Evolutionary conservation across 2,797 vertebrate genomes (phyloP).

Genomic region (Siniperca obscura): DNA sequence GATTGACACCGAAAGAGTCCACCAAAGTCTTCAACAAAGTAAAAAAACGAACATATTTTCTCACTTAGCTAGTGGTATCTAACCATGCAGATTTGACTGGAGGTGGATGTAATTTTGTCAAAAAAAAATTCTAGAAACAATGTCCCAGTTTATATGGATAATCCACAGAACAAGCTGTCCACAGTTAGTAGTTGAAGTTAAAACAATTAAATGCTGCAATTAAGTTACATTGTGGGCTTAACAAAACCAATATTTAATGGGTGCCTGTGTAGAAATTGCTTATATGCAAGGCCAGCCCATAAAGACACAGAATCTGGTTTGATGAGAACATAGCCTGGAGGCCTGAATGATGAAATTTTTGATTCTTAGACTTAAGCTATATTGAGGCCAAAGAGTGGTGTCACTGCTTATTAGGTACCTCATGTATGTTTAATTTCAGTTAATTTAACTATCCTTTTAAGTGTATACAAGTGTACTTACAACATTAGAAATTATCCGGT

Average conservation of each 20-base stretch:
- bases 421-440: background rate
- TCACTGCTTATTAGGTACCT: too few species aligned
- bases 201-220: background rate
- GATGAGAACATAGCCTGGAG: background rate
- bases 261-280: background rate
- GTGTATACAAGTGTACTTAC: background rate
- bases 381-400: background rate
- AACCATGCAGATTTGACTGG: background rate
- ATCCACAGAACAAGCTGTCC: background rate
- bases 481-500: background rate
- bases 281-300: background rate
- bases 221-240: background rate
- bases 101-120: background rate
- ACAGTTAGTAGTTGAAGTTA: background rate
- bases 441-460: slow-evolving; percentile 7
- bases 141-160: background rate
- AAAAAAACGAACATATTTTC: background rate
- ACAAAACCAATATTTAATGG: background rate
- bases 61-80: background rate
- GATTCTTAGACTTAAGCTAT: background rate
- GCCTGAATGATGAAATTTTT: background rate
- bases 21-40: background rate
- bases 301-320: background rate
- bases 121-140: background rate
- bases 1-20: background rate